Conservation (phyloP, 2,797 vertebrate species). For the Bovichtus diacanthus region DNA sequence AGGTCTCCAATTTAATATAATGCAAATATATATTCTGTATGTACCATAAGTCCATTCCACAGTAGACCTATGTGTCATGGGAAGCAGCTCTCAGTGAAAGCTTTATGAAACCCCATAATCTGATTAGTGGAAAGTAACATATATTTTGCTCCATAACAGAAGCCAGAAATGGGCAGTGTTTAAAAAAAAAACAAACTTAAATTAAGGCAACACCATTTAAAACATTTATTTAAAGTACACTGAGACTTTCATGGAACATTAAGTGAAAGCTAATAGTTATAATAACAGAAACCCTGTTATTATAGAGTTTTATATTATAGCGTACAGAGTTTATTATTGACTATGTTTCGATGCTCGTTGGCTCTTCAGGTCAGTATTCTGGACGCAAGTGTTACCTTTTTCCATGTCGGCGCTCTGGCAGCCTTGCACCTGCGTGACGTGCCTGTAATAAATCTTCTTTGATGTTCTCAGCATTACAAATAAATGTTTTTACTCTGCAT, state of each 20-base stretch:
- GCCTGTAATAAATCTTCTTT: no score
- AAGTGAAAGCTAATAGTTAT: background rate
- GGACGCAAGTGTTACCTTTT: no score
- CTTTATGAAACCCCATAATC: background rate
- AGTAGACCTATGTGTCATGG: background rate
- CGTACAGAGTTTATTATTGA: no score
- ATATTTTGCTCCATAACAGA: background rate
- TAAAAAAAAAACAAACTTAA: background rate
- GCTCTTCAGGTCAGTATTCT: no score
- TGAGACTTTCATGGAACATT: background rate
- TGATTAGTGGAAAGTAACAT: background rate
- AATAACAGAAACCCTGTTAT: background rate
- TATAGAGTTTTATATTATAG: no score
- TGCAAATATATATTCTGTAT: no score
- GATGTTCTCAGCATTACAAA: background rate
- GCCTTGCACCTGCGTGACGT: no score
- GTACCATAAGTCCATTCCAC: background rate
- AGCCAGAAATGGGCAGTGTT: background rate
- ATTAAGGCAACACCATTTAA: background rate
- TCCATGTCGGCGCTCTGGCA: no score
- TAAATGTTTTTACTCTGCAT: background rate
- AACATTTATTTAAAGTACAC: background rate
- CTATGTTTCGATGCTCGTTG: no score
- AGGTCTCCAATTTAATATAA: background rate
- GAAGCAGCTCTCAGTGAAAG: conserved; percentile 16